Evolutionary conservation across 2,797 vertebrate species (phyloP).

Genomic region (Acanthopagrus latus): DNA sequence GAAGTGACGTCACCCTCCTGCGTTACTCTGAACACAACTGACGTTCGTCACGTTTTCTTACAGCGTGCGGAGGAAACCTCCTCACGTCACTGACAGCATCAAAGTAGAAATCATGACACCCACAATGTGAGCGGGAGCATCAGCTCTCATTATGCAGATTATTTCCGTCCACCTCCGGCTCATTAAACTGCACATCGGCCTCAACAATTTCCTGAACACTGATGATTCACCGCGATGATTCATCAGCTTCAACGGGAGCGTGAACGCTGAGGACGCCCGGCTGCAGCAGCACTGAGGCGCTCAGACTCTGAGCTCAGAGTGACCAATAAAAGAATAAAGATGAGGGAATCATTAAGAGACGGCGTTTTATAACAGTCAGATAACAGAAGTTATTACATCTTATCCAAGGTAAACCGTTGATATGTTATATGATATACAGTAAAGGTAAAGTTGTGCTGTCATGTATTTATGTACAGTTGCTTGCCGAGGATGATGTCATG

Average conservation of each 20-base stretch:
- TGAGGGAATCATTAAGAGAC: too few species aligned
- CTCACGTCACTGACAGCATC: background rate
- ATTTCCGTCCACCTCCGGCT: constrained; percentile 26
- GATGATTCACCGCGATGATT: constrained; percentile 47
- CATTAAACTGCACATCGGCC: constrained; percentile 30
- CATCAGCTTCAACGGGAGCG: constrained; percentile 18
- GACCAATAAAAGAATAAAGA: too few species aligned
- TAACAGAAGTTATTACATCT: too few species aligned
- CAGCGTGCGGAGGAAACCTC: background rate
- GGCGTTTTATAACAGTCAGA: too few species aligned
- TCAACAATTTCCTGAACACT: constrained; percentile 24
- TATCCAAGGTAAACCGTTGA: too few species aligned
- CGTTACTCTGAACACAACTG: background rate
- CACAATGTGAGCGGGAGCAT: too few species aligned
- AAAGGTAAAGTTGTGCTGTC: too few species aligned
- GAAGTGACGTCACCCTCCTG: constrained; percentile 1
- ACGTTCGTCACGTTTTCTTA: background rate
- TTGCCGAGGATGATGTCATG: too few species aligned
- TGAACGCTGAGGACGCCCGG: background rate
- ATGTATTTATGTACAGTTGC: too few species aligned
- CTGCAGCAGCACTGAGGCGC: background rate
- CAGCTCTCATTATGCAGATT: constrained; percentile 2
- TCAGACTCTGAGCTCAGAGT: too few species aligned
- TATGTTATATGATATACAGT: too few species aligned
- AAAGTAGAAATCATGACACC: constrained; percentile 2